Percentiles rank a stretch among this genome's conserved stretches.
These are phyloP conservation scores for Azemiops feae DNA, from an alignment of 2,113 vertebrate genomes.

Conservation along the genomic window DNA sequence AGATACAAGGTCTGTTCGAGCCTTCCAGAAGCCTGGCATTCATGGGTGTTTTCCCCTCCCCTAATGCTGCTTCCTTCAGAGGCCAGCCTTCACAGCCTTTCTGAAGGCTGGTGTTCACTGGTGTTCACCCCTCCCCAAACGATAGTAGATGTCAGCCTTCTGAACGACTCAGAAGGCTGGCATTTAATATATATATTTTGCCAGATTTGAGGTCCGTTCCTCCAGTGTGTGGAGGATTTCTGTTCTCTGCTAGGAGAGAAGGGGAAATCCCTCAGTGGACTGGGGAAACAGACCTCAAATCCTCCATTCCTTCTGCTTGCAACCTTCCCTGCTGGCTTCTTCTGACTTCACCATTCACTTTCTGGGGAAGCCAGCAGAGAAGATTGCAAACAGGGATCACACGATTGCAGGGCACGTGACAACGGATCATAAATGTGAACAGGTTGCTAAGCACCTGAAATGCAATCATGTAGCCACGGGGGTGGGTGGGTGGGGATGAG, in stretches of 20 bases:
- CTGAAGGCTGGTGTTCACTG: neutral
- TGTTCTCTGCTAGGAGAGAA: neutral
- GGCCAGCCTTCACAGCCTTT: neutral
- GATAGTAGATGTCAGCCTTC: neutral
- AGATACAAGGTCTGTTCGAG: neutral
- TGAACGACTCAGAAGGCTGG: neutral
- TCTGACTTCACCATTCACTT: neutral
- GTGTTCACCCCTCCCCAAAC: neutral
- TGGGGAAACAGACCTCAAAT: neutral
- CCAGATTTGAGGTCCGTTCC: neutral
- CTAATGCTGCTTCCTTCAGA: neutral
- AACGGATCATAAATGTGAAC: neutral
- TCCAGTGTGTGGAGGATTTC: neutral
- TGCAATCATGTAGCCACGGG: neutral
- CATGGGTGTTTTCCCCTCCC: neutral
- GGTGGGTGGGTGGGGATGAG: neutral
- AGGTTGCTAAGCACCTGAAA: neutral
- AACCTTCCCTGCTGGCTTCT: neutral
- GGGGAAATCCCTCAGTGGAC: neutral
- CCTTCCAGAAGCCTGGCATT: neutral
- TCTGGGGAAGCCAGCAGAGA: neutral
- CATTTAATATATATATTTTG: neutral
- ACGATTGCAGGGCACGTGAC: neutral
- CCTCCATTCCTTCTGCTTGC: neutral
- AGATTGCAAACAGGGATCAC: neutral